Base-by-base conservation (phyloP, 2,888 invertebrate species). In the Lasioglossum morio region DNA sequence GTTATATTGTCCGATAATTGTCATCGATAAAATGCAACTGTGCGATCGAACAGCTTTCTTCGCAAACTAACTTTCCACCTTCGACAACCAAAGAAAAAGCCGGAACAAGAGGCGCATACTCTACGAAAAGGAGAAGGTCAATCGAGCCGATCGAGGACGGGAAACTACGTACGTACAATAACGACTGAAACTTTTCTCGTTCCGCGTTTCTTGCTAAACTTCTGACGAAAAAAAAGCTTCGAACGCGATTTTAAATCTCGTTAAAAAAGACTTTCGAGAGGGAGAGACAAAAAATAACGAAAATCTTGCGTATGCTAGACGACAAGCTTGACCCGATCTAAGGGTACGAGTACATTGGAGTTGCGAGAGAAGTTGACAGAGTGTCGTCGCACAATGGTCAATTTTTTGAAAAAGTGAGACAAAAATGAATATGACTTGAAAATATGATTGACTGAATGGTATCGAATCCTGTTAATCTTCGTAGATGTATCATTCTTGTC, bases 251-350 rank as follows among this genome's bases (percentile, higher is more conserved):
- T 70, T 40, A 12, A 70, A 37, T 27, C 48, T 60, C 53, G 79
- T 30, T 43, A 73, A 66, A 37, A 30, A 23, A 46, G 14, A 27
- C 19, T 34, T 27, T 23, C 66, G 3, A 23, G 27, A 16, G 10
- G 27, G 12, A 23, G 14, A n/a, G n/a, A 23, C 14, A 30, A 34
- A 37, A 27, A 23, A 30, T 66, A 27, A 30, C 8, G 10, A 37
- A 16, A 63, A 40, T 23, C 40, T 48, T 16, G 66, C 66, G 48
- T 30, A 34, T n/a, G 72, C 40, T 48, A 23, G 27, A 37, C 23
- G 81, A 78, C 72, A 81, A 85, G 76, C 80, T 75, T 73, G 60
- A 12, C 60, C 30, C 74, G 81, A 53, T 53, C 77, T 72, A 23
- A n/a, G 53, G 53, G n/a, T n/a, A 10, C 53, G n/a, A n/a, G 8